A percentile compares a stretch with the other conserved stretches of the same genome.
These are phyloP conservation scores for Eupithecia insigniata DNA, from an alignment of 2,888 invertebrate genomes.

Conservation along the genomic window DNA sequence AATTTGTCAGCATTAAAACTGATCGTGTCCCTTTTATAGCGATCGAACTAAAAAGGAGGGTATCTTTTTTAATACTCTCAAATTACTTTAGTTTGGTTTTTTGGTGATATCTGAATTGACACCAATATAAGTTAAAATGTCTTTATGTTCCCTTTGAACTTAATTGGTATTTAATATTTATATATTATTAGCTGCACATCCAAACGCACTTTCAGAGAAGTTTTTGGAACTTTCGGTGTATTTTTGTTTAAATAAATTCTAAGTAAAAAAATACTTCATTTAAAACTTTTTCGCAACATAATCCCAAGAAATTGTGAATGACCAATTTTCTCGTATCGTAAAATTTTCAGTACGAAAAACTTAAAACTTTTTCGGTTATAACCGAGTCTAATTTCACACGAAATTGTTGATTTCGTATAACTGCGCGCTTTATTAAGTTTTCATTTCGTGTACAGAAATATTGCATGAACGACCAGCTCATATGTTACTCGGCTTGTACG, in stretches of 20 bases:
- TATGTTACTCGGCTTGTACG: neutral
- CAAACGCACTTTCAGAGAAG: no score
- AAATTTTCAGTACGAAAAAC: neutral
- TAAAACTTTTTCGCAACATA: neutral
- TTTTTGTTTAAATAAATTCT: neutral
- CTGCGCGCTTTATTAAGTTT: neutral
- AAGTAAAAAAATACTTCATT: neutral
- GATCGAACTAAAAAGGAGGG: no score
- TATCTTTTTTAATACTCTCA: no score
- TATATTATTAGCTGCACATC: no score
- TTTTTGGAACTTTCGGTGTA: no score
- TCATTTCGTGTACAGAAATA: neutral
- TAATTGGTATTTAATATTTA: no score
- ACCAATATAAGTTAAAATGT: no score
- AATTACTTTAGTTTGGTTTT: no score
- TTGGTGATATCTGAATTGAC: no score
- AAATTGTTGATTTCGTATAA: conserved; percentile 4
- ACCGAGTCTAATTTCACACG: neutral
- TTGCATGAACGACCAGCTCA: neutral
- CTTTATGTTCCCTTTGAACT: no score
- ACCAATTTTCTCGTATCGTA: neutral
- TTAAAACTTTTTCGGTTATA: neutral
- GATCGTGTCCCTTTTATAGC: no score
- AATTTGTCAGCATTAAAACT: no score
- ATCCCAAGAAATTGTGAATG: neutral